Conservation (phyloP, 2,797 vertebrate species). For the Mycteria americana region DNA sequence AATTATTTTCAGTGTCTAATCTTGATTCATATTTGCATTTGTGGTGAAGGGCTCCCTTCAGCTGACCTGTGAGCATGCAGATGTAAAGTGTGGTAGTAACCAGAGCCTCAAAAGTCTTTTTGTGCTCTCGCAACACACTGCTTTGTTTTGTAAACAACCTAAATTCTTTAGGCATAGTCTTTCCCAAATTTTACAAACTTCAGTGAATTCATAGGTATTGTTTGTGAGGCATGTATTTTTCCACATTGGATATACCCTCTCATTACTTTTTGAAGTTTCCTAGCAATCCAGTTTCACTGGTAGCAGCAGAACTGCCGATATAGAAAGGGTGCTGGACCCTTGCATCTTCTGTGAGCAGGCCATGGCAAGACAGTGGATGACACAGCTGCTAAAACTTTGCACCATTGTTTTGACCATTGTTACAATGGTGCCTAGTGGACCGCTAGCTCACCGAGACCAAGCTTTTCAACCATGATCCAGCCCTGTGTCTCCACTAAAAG, state of each 20-base stretch:
- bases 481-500: neutral
- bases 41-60: neutral
- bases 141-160: neutral
- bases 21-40: neutral
- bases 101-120: neutral
- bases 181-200: neutral
- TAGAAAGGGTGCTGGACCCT: neutral
- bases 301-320: neutral
- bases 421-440: neutral
- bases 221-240: neutral
- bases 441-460: neutral
- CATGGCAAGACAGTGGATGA: accelerated
- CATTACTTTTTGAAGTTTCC: neutral
- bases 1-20: neutral
- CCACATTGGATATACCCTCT: neutral
- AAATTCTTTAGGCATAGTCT: neutral
- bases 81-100: neutral
- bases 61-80: neutral
- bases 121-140: neutral
- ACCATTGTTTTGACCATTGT: neutral
- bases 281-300: neutral
- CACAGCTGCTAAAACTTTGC: neutral
- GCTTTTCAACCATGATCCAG: neutral
- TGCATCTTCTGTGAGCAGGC: neutral
- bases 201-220: neutral